Conservation (phyloP, 1,140 invertebrate species). For the Macrotrachela quadricornifera region DNA sequence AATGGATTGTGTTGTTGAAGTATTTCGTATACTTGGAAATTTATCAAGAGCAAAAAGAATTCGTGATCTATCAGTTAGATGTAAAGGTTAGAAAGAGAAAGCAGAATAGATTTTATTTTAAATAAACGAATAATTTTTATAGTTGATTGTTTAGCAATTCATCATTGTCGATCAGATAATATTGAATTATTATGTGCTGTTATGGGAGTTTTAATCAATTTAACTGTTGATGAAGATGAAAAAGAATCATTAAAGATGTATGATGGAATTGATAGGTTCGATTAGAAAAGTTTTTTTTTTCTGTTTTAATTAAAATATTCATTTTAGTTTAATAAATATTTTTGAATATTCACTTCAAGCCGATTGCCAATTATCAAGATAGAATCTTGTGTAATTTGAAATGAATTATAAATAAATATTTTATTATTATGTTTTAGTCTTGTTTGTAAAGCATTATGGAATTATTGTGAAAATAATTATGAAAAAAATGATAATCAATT, state of each 20-base stretch:
- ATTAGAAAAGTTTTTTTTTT: too few species aligned
- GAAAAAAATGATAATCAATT: too few species aligned
- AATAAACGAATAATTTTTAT: too few species aligned
- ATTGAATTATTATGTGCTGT: conserved; percentile 38
- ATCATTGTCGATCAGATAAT: conserved; percentile 35
- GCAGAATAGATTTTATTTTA: not conserved
- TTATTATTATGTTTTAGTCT: too few species aligned
- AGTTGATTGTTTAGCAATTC: conserved; percentile 35
- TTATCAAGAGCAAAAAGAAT: conserved; percentile 39
- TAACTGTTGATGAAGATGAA: conserved; percentile 42
- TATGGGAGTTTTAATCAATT: conserved; percentile 44
- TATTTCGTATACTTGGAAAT: conserved; percentile 43
- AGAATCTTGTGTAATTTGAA: too few species aligned
- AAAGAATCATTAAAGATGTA: conserved; percentile 33
- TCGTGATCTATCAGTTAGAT: conserved; percentile 35
- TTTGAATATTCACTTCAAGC: too few species aligned
- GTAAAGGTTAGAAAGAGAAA: conserved; percentile 21
- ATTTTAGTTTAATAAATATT: too few species aligned
- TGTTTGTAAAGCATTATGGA: too few species aligned
- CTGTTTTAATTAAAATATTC: too few species aligned
- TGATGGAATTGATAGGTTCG: conserved; percentile 31
- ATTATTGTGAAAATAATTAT: too few species aligned
- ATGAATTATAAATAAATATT: too few species aligned
- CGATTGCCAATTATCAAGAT: too few species aligned
- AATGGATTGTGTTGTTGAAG: conserved; percentile 39